Evolutionary conservation across 1,140 invertebrate genomes (phyloP), one percentile per base, ranked within the genome.

Genomic region (Gonatopus flavifemur): DNA sequence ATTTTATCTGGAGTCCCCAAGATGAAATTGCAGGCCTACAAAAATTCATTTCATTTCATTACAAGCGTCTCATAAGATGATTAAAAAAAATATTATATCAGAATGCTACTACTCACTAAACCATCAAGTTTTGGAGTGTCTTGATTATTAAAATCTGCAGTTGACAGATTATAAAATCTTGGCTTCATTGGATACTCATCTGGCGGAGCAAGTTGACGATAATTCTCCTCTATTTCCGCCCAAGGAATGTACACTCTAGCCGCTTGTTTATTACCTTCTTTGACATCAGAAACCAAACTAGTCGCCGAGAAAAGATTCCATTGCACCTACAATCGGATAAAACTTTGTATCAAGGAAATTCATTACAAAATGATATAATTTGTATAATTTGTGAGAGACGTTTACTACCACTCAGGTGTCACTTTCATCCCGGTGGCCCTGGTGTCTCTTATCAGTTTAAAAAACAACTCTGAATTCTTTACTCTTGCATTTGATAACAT

Each of bases 111-210:
- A 65, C 62, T 69, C 62, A 86, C 85, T 69, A 98, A 76, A 18
- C 94, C 94, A 79, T 98, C 94, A 28, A 98, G 77, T 75, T 95
- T 96, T 3, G 90, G 91, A 18, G 86, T 84, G 62, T 92, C 89
- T 60, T 85, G 79, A 72, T 88, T 90, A 71, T 88, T 91, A 41
- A 87, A 82, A 60, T 92, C 89, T 21, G 83, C 71, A 55, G 84
- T 86, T 3, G 89, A 89, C 3, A 95, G 76, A 47, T 88, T 86
- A 66, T 95, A 95, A 75, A 94, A 95, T 62, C 88, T 83, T n/a
- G 90, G 92, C 63, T 86, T 85, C 83, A 90, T 88, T n/a, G 85
- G 84, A 30, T 83, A 83, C 64, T 91, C 88, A 52, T 90, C 86
- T 37, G 84, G 82, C 9, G 84, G 81, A n/a, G 85, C 81, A 45